Base-by-base conservation (phyloP, 2,797 vertebrate species). In the Pampus argenteus region DNA sequence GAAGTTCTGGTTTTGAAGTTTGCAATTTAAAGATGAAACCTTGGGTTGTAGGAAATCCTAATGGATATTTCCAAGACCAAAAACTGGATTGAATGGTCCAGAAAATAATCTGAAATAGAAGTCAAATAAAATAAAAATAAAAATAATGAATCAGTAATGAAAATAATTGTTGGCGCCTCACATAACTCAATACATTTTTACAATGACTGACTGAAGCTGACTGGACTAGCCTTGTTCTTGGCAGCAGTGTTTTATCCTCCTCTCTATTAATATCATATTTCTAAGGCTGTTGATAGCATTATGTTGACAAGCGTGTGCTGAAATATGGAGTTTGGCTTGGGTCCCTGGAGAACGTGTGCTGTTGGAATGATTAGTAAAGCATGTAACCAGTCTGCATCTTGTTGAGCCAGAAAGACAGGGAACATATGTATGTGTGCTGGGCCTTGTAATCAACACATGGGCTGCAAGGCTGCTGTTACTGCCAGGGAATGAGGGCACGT, bases 361-460 rank as follows among this genome's bases (percentile, higher is more conserved):
- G 83, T 82, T 86, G 81, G 82, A 86, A 75, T 85, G 83, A 93
- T 92, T 87, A 90, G 86, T 61, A 85, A 79, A 81, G 78, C 86
- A 45, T 79, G 76, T 66, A 82, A 84, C 52, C 81, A 81, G 86
- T 60, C 75, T 81, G 88, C 67, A 66, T 79, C 79, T 82, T 65
- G 71, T 81, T 75, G 83, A 72, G 82, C 78, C 71, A 79, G 74
- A 87, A 71, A 79, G 86, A 91, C 87, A 86, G 83, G 29, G 78
- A 91, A 84, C 83, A 91, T 91, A 89, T 91, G 90, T 87, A 83
- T 76, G 78, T 77, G 72, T 83, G 69, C 78, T 65, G 78, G 79
- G 85, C 79, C 81, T 84, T 86, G 83, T 89, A 82, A 85, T 82
- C 86, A 84, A 79, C 90, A 90, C 84, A 86, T 82, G 85, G 76